These are phyloP conservation scores for Volucella zonaria DNA, from an alignment of 2,888 invertebrate species.

Conservation along the genomic window DNA sequence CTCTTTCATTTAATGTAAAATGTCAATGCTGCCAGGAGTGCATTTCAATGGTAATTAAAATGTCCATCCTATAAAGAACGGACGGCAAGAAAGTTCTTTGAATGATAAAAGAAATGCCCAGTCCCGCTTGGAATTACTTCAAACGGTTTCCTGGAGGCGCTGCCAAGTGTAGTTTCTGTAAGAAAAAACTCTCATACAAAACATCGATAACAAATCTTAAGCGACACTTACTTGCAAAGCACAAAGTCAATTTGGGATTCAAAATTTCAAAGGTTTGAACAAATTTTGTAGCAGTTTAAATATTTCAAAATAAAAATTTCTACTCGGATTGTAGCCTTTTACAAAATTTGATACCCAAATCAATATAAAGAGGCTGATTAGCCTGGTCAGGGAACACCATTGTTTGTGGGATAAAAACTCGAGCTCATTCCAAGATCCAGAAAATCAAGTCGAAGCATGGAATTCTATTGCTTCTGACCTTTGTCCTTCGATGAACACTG, in stretches of 20 bases:
- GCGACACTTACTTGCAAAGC: slow-evolving; percentile 9
- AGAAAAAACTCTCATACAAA: slow-evolving; percentile 10
- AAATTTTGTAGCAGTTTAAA: no score
- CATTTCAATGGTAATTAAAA: not conserved
- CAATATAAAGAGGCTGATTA: not conserved
- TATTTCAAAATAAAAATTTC: not conserved
- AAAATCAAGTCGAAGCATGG: slow-evolving; percentile 2
- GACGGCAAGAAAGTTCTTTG: not conserved
- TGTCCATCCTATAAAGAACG: not conserved
- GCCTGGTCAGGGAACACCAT: not conserved
- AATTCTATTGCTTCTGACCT: not conserved
- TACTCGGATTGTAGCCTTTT: not conserved
- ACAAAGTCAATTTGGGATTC: slow-evolving; percentile 12
- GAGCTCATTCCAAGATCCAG: not conserved
- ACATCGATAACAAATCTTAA: slow-evolving; percentile 18
- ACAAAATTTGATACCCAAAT: not conserved
- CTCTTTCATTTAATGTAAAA: not conserved
- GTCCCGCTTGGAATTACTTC: slow-evolving; percentile 28
- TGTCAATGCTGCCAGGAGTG: slow-evolving; percentile 1
- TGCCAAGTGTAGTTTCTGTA: slow-evolving; percentile 25
- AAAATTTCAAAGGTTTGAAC: not conserved
- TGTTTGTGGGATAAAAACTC: slow-evolving; percentile 2
- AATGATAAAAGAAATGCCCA: not conserved
- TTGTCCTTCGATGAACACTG: not conserved
- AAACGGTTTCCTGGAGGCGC: not conserved